phyloP scores from a whole-genome alignment of 2,888 invertebrate species.

The Hydroisotoma schaefferi region DNA sequence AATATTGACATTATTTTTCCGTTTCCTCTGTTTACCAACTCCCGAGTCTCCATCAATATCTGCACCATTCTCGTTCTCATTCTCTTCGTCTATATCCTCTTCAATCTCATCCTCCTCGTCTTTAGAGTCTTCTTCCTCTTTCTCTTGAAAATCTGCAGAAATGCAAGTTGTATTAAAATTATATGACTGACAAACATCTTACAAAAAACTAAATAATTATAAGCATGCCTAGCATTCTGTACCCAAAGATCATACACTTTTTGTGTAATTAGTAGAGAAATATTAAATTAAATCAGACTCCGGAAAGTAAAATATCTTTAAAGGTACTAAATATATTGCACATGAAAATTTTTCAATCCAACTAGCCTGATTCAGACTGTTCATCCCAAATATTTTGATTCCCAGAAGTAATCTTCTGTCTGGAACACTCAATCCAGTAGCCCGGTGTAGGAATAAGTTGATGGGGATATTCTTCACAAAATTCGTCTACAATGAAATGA shows the following conservation, averaged over 20 bases:
- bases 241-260: too few relatives aligned
- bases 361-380: constrained; percentile 45
- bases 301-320: too few relatives aligned
- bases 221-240: too few relatives aligned
- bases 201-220: too few relatives aligned
- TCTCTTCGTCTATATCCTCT: constrained; percentile 42
- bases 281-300: too few relatives aligned
- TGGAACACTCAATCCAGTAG: constrained; percentile 94
- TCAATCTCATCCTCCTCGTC: constrained; percentile 51
- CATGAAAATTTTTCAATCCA: too few relatives aligned
- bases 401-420: constrained; percentile 62
- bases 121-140: constrained; percentile 49
- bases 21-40: constrained; percentile 37
- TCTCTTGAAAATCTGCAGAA: constrained; percentile 47
- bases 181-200: too few relatives aligned
- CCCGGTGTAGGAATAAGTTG: constrained; percentile 86
- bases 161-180: too few relatives aligned
- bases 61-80: constrained; percentile 25
- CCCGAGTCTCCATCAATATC: constrained; percentile 35
- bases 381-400: constrained; percentile 70
- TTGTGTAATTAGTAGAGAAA: too few relatives aligned
- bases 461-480: constrained; percentile 89
- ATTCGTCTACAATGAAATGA: constrained; percentile 67
- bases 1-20: constrained; percentile 46
- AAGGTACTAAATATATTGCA: too few relatives aligned